Percentiles rank a stretch among this genome's conserved stretches.
These are phyloP conservation scores for Papio anubis DNA, from an alignment of 2,113 vertebrate genomes.

Conservation along the genomic window DNA sequence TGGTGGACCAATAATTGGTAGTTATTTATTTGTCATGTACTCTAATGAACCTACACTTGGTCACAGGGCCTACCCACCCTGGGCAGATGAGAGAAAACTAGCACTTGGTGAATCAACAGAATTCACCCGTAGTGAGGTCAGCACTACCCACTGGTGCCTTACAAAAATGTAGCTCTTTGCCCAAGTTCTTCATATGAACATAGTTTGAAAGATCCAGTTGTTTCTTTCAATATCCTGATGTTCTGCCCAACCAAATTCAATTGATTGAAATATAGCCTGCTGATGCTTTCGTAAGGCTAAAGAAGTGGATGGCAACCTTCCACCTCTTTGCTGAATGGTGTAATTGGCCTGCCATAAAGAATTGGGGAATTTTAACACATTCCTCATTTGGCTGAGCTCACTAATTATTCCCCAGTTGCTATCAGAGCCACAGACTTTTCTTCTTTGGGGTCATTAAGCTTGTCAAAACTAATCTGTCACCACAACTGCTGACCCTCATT, in stretches of 20 bases:
- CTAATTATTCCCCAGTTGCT: conserved; percentile 85
- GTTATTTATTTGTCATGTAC: neutral
- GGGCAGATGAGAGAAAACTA: neutral
- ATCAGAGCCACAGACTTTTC: conserved; percentile 83
- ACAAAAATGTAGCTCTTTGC: conserved; percentile 73
- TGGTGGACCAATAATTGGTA: neutral
- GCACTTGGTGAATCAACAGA: neutral
- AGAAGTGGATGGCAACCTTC: conserved; percentile 84
- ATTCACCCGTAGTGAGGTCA: conserved; percentile 36
- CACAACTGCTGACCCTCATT: conserved; percentile 84
- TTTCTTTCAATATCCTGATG: conserved; percentile 78
- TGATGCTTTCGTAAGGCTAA: conserved; percentile 82
- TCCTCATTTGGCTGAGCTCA: conserved; percentile 83
- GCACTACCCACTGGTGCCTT: conserved; percentile 23
- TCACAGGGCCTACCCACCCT: neutral
- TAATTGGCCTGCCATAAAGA: conserved; percentile 84
- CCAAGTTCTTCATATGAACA: conserved; percentile 65
- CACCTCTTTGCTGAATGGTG: conserved; percentile 79
- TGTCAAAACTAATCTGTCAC: conserved; percentile 89
- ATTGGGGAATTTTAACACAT: conserved; percentile 84
- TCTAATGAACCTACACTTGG: neutral
- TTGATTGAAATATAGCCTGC: conserved; percentile 80
- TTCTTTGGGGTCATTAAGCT: conserved; percentile 85
- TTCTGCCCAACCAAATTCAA: conserved; percentile 77
- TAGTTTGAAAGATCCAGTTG: conserved; percentile 78